phyloP scores from a whole-genome alignment of 2,888 invertebrate species.

The Thelaira solivaga region DNA sequence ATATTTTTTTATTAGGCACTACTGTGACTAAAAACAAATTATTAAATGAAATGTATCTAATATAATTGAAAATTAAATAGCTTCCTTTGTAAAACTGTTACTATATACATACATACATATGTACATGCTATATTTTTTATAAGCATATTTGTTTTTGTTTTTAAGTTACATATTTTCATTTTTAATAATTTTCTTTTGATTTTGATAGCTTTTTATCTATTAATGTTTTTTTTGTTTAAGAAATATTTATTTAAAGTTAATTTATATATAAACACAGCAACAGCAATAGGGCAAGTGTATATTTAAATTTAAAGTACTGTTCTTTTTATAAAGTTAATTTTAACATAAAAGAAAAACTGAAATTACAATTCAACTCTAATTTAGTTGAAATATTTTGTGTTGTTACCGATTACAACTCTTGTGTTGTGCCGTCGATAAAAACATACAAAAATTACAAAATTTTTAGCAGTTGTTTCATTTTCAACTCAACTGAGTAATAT shows the following conservation, averaged over 20 bases:
- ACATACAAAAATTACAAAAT: too few species aligned
- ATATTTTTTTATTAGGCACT: too few species aligned
- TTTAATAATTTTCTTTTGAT: background rate
- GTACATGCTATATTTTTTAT: slow-evolving; percentile 45
- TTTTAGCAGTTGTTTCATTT: too few species aligned
- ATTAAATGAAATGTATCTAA: slow-evolving; percentile 11
- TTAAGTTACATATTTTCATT: slow-evolving; percentile 54
- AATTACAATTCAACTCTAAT: too few species aligned
- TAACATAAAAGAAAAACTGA: too few species aligned
- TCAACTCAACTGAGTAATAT: too few species aligned
- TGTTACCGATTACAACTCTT: too few species aligned
- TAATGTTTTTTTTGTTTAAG: background rate
- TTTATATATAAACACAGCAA: background rate
- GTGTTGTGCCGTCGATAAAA: too few species aligned
- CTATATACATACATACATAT: slow-evolving; percentile 30
- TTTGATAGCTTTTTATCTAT: background rate
- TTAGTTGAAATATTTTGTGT: too few species aligned
- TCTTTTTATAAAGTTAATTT: too few species aligned
- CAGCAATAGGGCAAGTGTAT: background rate
- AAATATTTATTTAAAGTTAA: background rate
- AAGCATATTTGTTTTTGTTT: slow-evolving; percentile 40
- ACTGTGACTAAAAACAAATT: slow-evolving; percentile 19
- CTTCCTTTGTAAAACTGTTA: slow-evolving; percentile 45
- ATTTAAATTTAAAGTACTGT: too few species aligned
- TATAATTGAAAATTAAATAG: slow-evolving; percentile 40